A percentile compares a stretch with the other conserved stretches of the same genome.
Conservation (phyloP, 2,113 vertebrate genomes). For the Pseudolaguvia tuberculata region DNA sequence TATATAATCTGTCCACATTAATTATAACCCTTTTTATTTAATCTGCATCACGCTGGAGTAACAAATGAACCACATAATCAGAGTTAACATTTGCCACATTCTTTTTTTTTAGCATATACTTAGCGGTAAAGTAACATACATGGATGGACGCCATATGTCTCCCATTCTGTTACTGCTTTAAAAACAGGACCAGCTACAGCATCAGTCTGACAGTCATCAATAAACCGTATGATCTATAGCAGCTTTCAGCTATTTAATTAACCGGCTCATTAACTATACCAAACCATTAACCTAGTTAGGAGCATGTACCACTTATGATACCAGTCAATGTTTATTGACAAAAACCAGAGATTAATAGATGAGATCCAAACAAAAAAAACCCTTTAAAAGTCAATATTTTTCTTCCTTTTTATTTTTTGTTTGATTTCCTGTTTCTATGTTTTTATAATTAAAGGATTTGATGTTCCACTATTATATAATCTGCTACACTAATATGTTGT, state of each 20-base stretch:
- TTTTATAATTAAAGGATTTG: not conserved
- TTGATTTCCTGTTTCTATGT: not conserved
- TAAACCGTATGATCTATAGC: not conserved
- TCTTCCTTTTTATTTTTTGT: not conserved
- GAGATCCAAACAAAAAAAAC: not conserved
- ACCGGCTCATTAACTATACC: not conserved
- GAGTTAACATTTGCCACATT: not conserved
- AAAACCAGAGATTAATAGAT: not conserved
- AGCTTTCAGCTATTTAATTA: slow-evolving; percentile 2
- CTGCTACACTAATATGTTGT: too few relatives aligned
- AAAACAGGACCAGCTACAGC: not conserved
- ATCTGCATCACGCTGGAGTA: too few relatives aligned
- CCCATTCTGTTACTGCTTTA: too few relatives aligned
- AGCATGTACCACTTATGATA: not conserved
- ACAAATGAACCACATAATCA: too few relatives aligned
- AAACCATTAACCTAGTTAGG: not conserved
- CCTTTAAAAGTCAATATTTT: not conserved
- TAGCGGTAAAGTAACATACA: not conserved
- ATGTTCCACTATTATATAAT: too few relatives aligned
- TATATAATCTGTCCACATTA: too few relatives aligned
- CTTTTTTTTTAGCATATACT: not conserved
- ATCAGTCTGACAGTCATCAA: not conserved
- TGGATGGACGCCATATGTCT: not conserved
- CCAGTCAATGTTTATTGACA: not conserved
- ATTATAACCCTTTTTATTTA: too few relatives aligned